Evolutionary conservation across 1,140 invertebrate genomes (phyloP), one percentile per base, ranked within the genome.

Genomic region (Drosophila sproati): DNA sequence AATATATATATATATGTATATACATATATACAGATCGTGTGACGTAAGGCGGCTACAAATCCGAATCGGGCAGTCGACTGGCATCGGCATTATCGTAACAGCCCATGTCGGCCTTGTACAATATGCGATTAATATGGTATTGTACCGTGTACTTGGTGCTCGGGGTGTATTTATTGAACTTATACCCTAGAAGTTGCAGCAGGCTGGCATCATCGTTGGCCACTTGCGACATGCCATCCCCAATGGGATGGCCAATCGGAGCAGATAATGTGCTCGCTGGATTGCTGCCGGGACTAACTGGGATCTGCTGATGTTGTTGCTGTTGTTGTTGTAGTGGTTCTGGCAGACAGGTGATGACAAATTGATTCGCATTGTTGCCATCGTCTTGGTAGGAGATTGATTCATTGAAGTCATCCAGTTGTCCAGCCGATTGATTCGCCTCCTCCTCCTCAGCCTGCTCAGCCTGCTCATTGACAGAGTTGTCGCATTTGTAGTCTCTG

Each of bases 21-120:
- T 41, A 66, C 28, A 51, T 41, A 66, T 34, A 51, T 34, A 5
- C 34, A 34, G 34, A 34, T 34, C 5, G 5, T 4, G 5, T 34
- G 34, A 34, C 34, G 2, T 34, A 37, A 5, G 5, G 3, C n/a
- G 39, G 6, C 39, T 43, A 43, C 39, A 43, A 43, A 35, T 73
- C 51, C 8, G 59, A 47, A 8, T 73, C 71, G 12, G 71, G 61
- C n/a, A 77, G 28, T 34, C 75, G 59, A 2, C 54, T 64, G 7
- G 52, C 12, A n/a, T 78, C 70, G 28, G 35, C 28, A 10, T 75
- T 52, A 5, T 82, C 75, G 4, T 70, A 82, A 32, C 47, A 51
- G 2, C 80, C 80, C 80, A 82, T 82, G 34, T 82, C 80, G 48
- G 79, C 80, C 50, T 68, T 78, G 8, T 78, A 82, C 4, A 82